phyloP scores from a whole-genome alignment of 2,113 vertebrate genomes.

The Daubentonia madagascariensis region DNA sequence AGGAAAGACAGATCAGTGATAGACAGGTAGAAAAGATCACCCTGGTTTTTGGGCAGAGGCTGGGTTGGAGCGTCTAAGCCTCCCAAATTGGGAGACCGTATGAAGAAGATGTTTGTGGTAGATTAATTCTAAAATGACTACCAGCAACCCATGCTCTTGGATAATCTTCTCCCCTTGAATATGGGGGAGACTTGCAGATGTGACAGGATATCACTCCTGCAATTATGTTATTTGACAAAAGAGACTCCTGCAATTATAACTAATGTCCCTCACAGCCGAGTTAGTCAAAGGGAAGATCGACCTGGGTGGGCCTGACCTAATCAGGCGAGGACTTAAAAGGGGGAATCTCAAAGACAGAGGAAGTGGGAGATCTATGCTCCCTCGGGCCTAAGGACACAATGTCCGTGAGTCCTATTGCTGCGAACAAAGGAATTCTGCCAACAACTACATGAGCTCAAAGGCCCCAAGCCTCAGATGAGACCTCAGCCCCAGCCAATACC shows the following conservation, averaged over 20 bases:
- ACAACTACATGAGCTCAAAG: neutral
- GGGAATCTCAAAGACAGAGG: neutral
- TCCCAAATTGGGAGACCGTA: neutral
- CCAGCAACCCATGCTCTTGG: neutral
- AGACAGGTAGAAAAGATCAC: neutral
- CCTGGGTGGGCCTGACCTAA: neutral
- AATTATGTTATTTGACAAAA: neutral
- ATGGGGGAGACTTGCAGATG: neutral
- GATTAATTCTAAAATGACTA: neutral
- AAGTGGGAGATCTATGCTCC: too few species aligned
- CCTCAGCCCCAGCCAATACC: neutral
- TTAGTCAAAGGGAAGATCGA: neutral
- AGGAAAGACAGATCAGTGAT: neutral
- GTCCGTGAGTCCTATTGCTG: neutral
- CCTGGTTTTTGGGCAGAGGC: neutral
- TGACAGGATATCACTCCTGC: neutral
- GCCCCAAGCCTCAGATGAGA: neutral
- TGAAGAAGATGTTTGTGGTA: neutral
- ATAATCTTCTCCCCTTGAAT: neutral
- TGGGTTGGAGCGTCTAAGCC: neutral
- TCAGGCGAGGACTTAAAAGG: neutral
- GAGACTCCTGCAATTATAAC: neutral
- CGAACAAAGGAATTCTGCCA: neutral
- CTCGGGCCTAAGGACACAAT: neutral
- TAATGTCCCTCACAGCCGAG: neutral